Evolutionary conservation across 2,797 vertebrate genomes (phyloP).

Genomic region (Cossypha caffra): DNA sequence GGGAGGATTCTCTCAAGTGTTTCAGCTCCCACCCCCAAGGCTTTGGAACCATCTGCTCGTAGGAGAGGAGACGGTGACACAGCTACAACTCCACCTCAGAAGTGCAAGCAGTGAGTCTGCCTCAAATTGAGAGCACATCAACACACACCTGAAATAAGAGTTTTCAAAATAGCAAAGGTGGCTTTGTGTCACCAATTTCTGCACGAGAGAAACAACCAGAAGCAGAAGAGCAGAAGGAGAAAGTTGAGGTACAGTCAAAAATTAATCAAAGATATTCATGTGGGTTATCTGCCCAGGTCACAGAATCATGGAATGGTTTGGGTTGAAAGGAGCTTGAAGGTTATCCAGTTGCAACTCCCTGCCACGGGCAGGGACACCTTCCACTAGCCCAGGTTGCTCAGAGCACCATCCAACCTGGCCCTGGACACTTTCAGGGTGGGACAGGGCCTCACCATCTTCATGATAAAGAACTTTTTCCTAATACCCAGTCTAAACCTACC

Average conservation of each 20-base stretch:
- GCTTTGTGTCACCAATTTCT: neutral
- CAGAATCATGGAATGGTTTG: neutral
- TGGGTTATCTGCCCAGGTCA: neutral
- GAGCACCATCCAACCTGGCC: rapidly evolving
- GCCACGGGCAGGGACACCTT: neutral
- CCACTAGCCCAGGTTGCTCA: neutral
- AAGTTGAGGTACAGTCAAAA: neutral
- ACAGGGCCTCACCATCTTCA: neutral
- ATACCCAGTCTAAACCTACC: neutral
- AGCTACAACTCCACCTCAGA: neutral
- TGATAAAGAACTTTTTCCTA: neutral
- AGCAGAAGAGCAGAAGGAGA: neutral
- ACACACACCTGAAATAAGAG: neutral
- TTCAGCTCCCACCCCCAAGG: neutral
- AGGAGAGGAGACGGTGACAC: neutral
- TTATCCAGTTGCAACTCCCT: rapidly evolving
- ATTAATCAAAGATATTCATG: neutral
- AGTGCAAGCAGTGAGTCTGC: neutral
- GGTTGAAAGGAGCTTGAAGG: neutral
- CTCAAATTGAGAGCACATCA: neutral
- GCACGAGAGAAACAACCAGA: neutral
- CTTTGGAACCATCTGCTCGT: slow-evolving; percentile 29
- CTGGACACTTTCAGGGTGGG: neutral
- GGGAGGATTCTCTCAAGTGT: slow-evolving; percentile 3
- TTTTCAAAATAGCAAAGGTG: neutral